Evolutionary conservation across 2,797 vertebrate species (phyloP).

Genomic region (Thunnus albacares): DNA sequence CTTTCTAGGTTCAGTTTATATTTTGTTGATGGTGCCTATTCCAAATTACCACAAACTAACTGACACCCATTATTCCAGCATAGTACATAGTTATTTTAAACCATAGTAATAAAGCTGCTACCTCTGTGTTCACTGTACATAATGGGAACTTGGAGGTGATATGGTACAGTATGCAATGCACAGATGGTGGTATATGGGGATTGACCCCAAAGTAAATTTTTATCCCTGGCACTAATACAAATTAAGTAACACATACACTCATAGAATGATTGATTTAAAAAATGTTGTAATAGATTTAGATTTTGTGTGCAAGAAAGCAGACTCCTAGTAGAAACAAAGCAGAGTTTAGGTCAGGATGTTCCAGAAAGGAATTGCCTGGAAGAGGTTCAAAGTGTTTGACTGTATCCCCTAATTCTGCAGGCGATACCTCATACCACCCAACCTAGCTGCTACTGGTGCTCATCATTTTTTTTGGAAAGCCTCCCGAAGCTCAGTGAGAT

Average conservation of each 20-base stretch:
- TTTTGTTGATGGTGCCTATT: not conserved
- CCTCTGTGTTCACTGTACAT: not conserved
- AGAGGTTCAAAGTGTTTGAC: slow-evolving; percentile 27
- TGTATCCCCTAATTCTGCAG: slow-evolving; percentile 1
- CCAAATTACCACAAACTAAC: not conserved
- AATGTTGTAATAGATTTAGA: slow-evolving; percentile 9
- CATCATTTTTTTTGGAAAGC: slow-evolving; percentile 52
- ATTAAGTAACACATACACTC: slow-evolving; percentile 4
- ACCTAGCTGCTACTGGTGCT: slow-evolving; percentile 40
- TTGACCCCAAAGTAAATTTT: not conserved
- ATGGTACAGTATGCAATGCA: not conserved
- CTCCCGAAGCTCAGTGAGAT: slow-evolving; percentile 32
- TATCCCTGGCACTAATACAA: not conserved
- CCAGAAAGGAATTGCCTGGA: slow-evolving; percentile 33
- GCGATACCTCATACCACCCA: slow-evolving; percentile 9
- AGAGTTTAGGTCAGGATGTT: slow-evolving; percentile 45
- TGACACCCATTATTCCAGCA: not conserved
- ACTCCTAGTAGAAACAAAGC: slow-evolving; percentile 5
- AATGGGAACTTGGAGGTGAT: not conserved
- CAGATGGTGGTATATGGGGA: not conserved
- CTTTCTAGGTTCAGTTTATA: not conserved
- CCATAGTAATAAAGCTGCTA: not conserved
- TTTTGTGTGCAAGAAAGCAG: slow-evolving; percentile 15
- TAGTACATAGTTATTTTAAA: not conserved
- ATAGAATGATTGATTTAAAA: slow-evolving; percentile 6